Conservation (phyloP, 1,140 invertebrate species). For the Drosophila bocki region DNA sequence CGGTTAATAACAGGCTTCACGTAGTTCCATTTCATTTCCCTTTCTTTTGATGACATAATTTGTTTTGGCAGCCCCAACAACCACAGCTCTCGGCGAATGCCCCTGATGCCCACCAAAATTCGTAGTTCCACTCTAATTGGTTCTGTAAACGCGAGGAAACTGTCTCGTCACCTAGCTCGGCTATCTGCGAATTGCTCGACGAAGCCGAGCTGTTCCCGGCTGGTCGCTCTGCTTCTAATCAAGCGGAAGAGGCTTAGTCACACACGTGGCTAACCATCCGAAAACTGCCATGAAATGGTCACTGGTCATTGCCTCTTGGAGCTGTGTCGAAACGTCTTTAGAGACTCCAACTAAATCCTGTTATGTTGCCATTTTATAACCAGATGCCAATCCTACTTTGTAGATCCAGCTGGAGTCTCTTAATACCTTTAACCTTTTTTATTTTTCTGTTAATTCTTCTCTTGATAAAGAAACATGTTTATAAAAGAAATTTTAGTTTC, state of each 20-base stretch:
- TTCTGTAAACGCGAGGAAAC: conserved; percentile 62
- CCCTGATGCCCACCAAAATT: conserved; percentile 19
- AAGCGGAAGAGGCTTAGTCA: conserved; percentile 21
- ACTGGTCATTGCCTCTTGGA: conserved; percentile 1
- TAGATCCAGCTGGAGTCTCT: background rate
- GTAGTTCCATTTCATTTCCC: conserved; percentile 29
- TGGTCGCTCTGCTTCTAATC: background rate
- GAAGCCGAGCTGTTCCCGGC: conserved; percentile 8
- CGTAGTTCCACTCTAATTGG: conserved; percentile 58
- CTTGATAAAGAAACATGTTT: background rate
- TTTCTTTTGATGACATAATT: conserved; percentile 70
- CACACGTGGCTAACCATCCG: conserved; percentile 19
- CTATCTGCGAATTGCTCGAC: conserved; percentile 36
- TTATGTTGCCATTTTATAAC: conserved; percentile 1
- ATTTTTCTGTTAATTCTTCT: background rate
- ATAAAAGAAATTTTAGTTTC: background rate
- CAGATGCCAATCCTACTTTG: background rate
- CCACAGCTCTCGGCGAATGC: conserved; percentile 1
- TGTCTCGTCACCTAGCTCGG: conserved; percentile 36
- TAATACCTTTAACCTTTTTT: background rate
- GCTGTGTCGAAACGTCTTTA: background rate
- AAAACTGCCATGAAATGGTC: conserved; percentile 6
- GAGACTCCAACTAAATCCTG: conserved; percentile 7
- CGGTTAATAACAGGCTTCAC: conserved; percentile 49
- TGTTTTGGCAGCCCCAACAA: conserved; percentile 29